Conservation (phyloP, 2,797 vertebrate genomes). For the Falco concolor region DNA sequence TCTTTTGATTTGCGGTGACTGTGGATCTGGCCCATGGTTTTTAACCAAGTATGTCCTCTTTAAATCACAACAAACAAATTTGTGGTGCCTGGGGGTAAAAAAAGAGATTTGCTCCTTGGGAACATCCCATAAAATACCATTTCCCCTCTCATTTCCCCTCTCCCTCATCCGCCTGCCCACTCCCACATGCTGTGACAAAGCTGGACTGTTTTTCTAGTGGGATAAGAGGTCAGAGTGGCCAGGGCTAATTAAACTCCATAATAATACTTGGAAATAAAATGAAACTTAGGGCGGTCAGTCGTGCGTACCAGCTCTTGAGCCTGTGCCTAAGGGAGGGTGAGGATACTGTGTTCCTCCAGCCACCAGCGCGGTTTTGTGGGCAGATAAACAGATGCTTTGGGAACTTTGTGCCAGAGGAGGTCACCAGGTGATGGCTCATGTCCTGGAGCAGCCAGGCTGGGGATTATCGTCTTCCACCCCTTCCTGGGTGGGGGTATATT, state of each 20-base stretch:
- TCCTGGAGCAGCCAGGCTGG: background rate
- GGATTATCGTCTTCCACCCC: accelerated
- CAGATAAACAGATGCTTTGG: background rate
- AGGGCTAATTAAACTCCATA: background rate
- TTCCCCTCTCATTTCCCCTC: background rate
- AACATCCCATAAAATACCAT: background rate
- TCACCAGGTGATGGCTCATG: background rate
- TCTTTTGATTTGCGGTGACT: background rate
- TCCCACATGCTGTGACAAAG: background rate
- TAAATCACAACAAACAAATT: background rate
- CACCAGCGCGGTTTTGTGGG: accelerated
- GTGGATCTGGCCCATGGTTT: background rate
- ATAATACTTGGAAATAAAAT: background rate
- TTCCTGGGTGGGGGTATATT: background rate
- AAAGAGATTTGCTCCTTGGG: background rate
- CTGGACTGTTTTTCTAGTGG: background rate
- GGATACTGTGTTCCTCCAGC: background rate
- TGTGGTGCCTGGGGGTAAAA: background rate
- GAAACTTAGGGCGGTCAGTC: background rate
- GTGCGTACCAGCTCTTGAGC: accelerated
- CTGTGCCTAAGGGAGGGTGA: background rate
- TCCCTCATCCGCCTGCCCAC: accelerated
- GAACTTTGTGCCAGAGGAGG: background rate
- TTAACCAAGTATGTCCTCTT: background rate
- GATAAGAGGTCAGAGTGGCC: background rate